Base-by-base conservation (phyloP, 2,113 vertebrate genomes). In the Cariama cristata region DNA sequence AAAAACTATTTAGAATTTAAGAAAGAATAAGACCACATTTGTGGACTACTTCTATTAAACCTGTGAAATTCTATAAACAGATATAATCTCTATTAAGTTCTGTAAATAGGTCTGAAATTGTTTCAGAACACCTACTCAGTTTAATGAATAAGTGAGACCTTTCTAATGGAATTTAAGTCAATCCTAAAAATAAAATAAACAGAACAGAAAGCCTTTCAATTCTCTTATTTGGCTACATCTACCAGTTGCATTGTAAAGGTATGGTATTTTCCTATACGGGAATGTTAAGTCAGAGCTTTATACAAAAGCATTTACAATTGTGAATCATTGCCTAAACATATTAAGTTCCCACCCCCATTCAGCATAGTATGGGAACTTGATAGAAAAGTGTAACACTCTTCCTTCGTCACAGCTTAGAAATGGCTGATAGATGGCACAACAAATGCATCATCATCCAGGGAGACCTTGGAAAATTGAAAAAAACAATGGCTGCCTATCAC, bases 91-190 rank as follows among this genome's bases (percentile, higher is more conserved):
- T 60, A 63, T 35, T 75, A 69, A 76, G 47, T 76, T 93, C 62
- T 11, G 2, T 38, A 89, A 92, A 91, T 56, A 76, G 50, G 58
- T 79, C 28, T 87, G 83, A 94, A 96, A 79, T 73, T 49, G n/a
- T 85, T 96, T 79, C 77, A 66, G 62, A 88, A 87, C 80, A 86
- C 35, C 86, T 55, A 79, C 69, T 93, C 50, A 24, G 83, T 82
- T 87, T 53, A 93, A 87, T 50, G 24, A 94, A 92, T 74, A 90
- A 72, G 13, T n/a, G 13, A 93, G 63, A 49, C 77, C 27, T 49
- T 86, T 44, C 59, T 58, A 63, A 62, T 50, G 28, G 42, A 91
- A 88, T 66, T 60, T 17, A 83, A 90, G 59, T 79, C 4, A 47
- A 63, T 30, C 53, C 53, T 69, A 50, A 80, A 96, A 96, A 63